These are phyloP conservation scores for Schizaphis graminum DNA, from an alignment of 2,888 invertebrate species.

Conservation along the genomic window DNA sequence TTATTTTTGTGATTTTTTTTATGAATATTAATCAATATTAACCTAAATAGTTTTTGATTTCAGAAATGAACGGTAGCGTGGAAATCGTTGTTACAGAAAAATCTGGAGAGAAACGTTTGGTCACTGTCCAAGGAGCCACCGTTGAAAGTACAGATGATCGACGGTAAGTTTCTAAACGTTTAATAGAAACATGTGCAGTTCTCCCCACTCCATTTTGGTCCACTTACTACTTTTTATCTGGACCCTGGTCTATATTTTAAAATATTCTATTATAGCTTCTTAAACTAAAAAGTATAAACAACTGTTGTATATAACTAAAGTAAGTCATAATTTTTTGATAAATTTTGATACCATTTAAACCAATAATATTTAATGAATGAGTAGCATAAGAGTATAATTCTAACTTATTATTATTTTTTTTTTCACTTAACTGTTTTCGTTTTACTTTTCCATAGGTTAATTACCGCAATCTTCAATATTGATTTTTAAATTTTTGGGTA, in stretches of 20 bases:
- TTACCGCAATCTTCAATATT: background rate
- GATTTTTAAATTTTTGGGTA: background rate
- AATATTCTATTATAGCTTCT: background rate
- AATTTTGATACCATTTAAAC: background rate
- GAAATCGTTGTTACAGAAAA: conserved; percentile 61
- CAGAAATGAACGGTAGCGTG: conserved; percentile 56
- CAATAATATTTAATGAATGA: background rate
- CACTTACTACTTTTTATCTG: background rate
- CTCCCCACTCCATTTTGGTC: background rate
- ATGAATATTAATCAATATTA: background rate
- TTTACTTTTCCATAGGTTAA: background rate
- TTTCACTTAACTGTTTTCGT: background rate
- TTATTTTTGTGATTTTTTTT: background rate
- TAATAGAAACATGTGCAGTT: background rate
- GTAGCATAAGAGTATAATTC: background rate
- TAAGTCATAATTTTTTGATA: background rate
- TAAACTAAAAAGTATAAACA: background rate
- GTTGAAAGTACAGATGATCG: conserved; percentile 56
- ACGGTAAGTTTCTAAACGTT: conserved; percentile 39
- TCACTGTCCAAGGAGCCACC: conserved; percentile 56
- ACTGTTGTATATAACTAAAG: background rate
- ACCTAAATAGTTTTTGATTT: conserved; percentile 3
- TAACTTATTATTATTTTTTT: background rate
- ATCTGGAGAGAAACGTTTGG: conserved; percentile 61
- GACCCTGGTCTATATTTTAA: background rate